Conservation (phyloP, 35 echinoderm and acorn worm genomes). For the Lytechinus variegatus region DNA sequence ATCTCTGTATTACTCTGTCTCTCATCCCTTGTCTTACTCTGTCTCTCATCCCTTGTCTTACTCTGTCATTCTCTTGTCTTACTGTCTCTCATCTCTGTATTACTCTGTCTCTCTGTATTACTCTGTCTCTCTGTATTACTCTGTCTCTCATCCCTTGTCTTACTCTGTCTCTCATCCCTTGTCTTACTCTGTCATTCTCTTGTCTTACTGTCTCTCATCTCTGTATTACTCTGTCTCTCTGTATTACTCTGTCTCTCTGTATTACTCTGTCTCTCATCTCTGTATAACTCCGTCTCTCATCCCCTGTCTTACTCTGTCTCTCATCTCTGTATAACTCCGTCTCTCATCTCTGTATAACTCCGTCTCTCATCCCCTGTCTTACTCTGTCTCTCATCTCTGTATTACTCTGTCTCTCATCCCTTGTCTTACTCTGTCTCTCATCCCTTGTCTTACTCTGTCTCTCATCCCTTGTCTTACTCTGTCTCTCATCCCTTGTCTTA, state of each 20-base stretch:
- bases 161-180: neutral
- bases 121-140: no score
- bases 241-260: no score
- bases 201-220: neutral
- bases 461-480: no score
- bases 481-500: neutral
- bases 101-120: neutral
- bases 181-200: neutral
- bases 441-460: neutral
- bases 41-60: neutral
- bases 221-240: neutral
- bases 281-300: no score
- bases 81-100: neutral
- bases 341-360: no score
- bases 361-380: no score
- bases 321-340: neutral
- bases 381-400: no score
- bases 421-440: neutral
- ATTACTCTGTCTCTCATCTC: no score
- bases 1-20: neutral
- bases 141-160: neutral
- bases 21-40: neutral
- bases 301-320: no score
- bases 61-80: neutral
- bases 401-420: neutral